Conservation (phyloP, 2,888 invertebrate genomes). For the Phalangium opilio region DNA sequence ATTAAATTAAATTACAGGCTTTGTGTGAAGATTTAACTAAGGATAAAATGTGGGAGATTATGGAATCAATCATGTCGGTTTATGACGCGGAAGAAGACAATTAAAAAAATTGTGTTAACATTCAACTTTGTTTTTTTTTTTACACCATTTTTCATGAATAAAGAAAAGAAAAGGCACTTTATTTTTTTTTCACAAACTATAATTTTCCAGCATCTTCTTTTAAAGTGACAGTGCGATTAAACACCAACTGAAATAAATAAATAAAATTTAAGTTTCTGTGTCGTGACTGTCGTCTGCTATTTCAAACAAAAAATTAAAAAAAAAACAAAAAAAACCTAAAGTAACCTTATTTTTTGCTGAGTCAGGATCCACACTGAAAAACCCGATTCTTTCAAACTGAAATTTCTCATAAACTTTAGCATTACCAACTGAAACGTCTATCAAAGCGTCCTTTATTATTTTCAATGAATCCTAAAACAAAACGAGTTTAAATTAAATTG, state of each 20-base stretch:
- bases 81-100: conserved; percentile 47
- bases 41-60: conserved; percentile 72
- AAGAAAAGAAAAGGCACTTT: no score
- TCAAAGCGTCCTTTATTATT: conserved; percentile 47
- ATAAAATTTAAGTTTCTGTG: no score
- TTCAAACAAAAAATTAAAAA: background rate
- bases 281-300: no score
- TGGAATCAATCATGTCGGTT: conserved; percentile 69
- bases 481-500: no score
- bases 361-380: conserved; percentile 90
- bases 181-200: conserved; percentile 4
- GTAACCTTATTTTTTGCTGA: conserved; percentile 45
- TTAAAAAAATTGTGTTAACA: no score
- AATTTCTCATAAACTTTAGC: conserved; percentile 67
- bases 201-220: conserved; percentile 79
- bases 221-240: conserved; percentile 84
- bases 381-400: conserved; percentile 94
- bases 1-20: no score
- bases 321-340: no score
- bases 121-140: no score
- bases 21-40: conserved; percentile 64
- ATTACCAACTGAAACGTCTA: conserved; percentile 49
- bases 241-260: conserved; percentile 68
- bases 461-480: conserved; percentile 55
- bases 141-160: no score